phyloP scores from a whole-genome alignment of 2,113 vertebrate genomes.

The Zosterops borbonicus region DNA sequence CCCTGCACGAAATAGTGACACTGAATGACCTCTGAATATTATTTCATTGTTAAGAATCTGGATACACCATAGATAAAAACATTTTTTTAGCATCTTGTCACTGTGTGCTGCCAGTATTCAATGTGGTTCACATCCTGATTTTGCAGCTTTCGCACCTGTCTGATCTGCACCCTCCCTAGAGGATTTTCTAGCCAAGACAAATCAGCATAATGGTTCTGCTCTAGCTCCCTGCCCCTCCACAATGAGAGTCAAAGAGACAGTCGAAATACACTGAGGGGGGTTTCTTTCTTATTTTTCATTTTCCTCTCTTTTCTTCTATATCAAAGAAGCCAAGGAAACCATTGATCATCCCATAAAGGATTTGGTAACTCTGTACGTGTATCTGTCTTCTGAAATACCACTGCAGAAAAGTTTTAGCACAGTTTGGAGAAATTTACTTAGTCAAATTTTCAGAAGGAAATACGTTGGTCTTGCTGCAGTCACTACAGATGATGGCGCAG shows the following conservation, averaged over 20 bases:
- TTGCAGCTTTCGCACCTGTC: neutral
- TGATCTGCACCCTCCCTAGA: neutral
- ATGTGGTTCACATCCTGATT: neutral
- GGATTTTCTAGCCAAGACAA: neutral
- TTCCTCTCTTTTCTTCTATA: neutral
- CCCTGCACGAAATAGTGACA: neutral
- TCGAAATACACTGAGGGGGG: fast-evolving
- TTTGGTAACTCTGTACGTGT: neutral
- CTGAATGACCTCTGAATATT: neutral
- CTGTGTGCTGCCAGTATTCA: neutral
- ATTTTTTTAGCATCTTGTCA: neutral
- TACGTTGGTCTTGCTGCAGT: neutral
- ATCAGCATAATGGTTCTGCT: neutral
- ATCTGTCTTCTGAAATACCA: neutral
- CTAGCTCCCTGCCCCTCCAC: neutral
- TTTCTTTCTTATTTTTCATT: neutral
- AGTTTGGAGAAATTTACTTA: neutral
- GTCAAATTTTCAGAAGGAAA: neutral
- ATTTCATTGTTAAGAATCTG: neutral
- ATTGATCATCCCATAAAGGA: neutral
- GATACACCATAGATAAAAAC: neutral
- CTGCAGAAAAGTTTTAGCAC: neutral
- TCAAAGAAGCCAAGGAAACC: neutral
- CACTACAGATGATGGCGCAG: neutral
- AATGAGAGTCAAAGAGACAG: neutral